phyloP scores from a whole-genome alignment of 2,797 vertebrate species.

The Crypturellus tataupa region DNA sequence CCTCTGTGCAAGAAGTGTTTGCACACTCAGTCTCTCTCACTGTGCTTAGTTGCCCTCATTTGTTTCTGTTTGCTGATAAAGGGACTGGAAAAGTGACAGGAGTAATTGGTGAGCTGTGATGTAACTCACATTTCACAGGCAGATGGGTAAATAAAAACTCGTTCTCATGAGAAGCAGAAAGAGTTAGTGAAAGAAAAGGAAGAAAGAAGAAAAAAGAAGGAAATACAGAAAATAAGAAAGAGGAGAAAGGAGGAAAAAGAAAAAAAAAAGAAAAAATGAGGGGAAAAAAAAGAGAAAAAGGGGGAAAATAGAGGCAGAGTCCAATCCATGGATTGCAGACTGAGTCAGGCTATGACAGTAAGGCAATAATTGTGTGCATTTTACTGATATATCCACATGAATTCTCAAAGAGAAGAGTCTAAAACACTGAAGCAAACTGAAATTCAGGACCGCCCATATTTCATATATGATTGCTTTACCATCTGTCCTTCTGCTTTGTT shows the following conservation, averaged over 20 bases:
- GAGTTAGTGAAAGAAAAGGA: background rate
- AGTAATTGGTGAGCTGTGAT: slow-evolving; percentile 27
- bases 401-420: slow-evolving; percentile 15
- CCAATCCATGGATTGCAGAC: background rate
- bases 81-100: background rate
- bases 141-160: background rate
- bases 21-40: background rate
- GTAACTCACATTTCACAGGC: background rate
- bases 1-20: background rate
- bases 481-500: slow-evolving; percentile 50
- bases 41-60: background rate
- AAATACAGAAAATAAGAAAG: background rate
- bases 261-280: background rate
- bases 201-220: accelerated
- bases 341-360: background rate
- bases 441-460: slow-evolving; percentile 41
- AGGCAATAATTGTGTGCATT: background rate
- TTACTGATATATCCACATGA: background rate
- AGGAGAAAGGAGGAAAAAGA: accelerated
- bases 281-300: too few species aligned
- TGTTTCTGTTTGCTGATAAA: slow-evolving; percentile 37
- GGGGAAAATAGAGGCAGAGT: background rate
- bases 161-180: background rate
- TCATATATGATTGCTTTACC: slow-evolving; percentile 52
- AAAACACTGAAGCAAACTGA: slow-evolving; percentile 37